Evolutionary conservation across 2,888 invertebrate species (phyloP).

Genomic region (Keiferia lycopersicella): DNA sequence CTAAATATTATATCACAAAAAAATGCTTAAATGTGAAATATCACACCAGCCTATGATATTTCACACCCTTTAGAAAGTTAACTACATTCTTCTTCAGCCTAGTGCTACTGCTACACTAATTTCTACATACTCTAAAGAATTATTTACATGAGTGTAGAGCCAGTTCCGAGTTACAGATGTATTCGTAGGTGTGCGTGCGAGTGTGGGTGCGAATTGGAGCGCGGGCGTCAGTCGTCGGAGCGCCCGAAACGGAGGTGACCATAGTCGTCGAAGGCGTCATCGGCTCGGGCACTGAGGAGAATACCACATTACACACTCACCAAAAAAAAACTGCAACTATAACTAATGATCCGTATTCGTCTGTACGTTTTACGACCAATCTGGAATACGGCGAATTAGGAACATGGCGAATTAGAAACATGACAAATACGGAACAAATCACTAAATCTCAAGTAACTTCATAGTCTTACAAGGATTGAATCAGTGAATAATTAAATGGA

Average conservation of each 20-base stretch:
- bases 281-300: slow-evolving; percentile 61
- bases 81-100: not conserved
- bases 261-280: slow-evolving; percentile 87
- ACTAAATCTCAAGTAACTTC: too few relatives aligned
- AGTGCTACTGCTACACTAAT: not conserved
- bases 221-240: slow-evolving; percentile 71
- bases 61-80: slow-evolving; percentile 35
- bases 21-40: slow-evolving; percentile 48
- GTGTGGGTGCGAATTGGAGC: slow-evolving; percentile 28
- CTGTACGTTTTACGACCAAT: too few relatives aligned
- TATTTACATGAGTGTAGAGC: slow-evolving; percentile 9
- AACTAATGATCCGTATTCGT: too few relatives aligned
- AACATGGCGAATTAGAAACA: too few relatives aligned
- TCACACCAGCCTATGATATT: slow-evolving; percentile 64
- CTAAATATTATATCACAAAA: not conserved
- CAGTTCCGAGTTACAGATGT: slow-evolving; percentile 33
- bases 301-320: slow-evolving; percentile 19
- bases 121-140: not conserved
- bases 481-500: too few relatives aligned
- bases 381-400: too few relatives aligned
- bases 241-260: slow-evolving; percentile 88
- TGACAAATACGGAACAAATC: too few relatives aligned
- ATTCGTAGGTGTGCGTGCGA: slow-evolving; percentile 34
- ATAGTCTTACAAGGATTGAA: too few relatives aligned
- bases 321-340: too few relatives aligned